Evolutionary conservation across 2,113 vertebrate genomes (phyloP).

Genomic region (Cervus canadensis): DNA sequence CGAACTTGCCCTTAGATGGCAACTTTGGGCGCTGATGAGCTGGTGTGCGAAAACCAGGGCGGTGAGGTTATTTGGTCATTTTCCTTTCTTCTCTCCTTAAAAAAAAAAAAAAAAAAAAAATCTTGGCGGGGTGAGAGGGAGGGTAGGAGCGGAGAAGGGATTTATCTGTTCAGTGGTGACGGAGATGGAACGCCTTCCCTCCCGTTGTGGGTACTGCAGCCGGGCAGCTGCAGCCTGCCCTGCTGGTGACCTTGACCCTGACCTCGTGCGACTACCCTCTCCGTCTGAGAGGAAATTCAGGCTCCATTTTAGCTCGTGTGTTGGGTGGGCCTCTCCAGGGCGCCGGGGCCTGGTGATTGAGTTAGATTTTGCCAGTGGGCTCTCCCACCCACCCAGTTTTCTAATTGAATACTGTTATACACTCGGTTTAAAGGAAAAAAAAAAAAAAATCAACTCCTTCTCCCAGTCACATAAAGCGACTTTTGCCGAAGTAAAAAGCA

Average conservation of each 20-base stretch:
- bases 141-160: slow-evolving; percentile 39
- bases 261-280: slow-evolving; percentile 79
- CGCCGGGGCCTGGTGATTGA: slow-evolving; percentile 40
- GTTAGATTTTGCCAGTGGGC: slow-evolving; percentile 47
- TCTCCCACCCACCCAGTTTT: not conserved
- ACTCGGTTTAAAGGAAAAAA: slow-evolving; percentile 39
- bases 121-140: slow-evolving; percentile 35
- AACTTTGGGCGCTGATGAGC: slow-evolving; percentile 70
- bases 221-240: slow-evolving; percentile 76
- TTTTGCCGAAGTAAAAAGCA: slow-evolving; percentile 59
- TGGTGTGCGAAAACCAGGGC: slow-evolving; percentile 50
- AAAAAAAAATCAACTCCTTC: slow-evolving; percentile 50
- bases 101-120: not conserved
- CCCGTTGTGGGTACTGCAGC: slow-evolving; percentile 18
- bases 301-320: slow-evolving; percentile 84
- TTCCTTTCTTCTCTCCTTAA: slow-evolving; percentile 54
- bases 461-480: slow-evolving; percentile 55
- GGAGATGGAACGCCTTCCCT: slow-evolving; percentile 49
- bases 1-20: slow-evolving; percentile 71
- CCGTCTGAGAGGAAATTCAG: slow-evolving; percentile 78
- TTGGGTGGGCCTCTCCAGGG: slow-evolving; percentile 68
- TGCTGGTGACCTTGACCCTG: slow-evolving; percentile 84
- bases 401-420: slow-evolving; percentile 63
- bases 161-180: slow-evolving; percentile 39
- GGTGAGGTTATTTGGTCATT: slow-evolving; percentile 64